Conservation (phyloP, 1,140 invertebrate species). For the Bactericera cockerelli region DNA sequence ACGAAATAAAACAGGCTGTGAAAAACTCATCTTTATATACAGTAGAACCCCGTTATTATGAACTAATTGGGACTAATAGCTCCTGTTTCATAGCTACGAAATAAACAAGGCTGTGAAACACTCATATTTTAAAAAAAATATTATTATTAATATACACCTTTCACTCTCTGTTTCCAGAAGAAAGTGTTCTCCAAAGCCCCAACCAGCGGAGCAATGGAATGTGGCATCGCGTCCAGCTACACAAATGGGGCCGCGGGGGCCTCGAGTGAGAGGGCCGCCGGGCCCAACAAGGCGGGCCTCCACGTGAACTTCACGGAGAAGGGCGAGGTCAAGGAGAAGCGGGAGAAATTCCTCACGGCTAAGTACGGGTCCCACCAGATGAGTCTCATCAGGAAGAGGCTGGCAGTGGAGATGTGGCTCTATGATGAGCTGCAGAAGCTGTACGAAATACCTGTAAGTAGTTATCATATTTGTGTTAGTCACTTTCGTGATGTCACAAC, state of each 20-base stretch:
- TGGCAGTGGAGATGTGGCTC: conserved; percentile 94
- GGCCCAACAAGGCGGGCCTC: conserved; percentile 54
- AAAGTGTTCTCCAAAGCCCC: conserved; percentile 7
- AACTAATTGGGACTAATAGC: no score
- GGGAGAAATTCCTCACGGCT: conserved; percentile 88
- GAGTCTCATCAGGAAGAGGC: conserved; percentile 83
- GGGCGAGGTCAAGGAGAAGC: conserved; percentile 65
- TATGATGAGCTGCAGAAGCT: conserved; percentile 86
- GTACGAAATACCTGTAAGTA: conserved; percentile 38
- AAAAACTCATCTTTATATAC: no score
- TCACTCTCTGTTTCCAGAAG: no score
- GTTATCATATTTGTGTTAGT: no score
- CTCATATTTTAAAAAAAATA: no score
- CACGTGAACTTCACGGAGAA: conserved; percentile 80
- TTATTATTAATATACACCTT: no score
- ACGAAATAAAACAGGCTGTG: no score
- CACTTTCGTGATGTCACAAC: no score
- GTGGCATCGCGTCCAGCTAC: conserved; percentile 16
- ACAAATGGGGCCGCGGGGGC: conserved; percentile 12
- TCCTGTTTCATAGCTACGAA: no score
- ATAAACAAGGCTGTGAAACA: no score
- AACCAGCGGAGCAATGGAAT: conserved; percentile 15
- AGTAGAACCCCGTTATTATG: no score
- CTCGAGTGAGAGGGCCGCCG: conserved; percentile 39
- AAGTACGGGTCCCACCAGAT: conserved; percentile 95